Evolutionary conservation across 1,140 invertebrate species (phyloP).

Genomic region (Archegozetes longisetosus): DNA sequence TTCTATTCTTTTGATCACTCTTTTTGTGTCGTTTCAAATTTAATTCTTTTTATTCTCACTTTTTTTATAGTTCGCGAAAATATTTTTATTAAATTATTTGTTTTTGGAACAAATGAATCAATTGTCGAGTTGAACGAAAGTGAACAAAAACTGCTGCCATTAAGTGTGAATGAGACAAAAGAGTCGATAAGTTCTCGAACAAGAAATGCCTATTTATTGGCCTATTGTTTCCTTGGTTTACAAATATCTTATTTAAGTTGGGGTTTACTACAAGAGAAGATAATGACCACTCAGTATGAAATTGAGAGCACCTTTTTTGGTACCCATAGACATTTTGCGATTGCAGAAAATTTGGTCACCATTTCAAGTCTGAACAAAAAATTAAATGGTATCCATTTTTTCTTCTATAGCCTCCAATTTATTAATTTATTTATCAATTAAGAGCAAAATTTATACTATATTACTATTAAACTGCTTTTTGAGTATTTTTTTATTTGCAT

Average conservation of each 20-base stretch:
- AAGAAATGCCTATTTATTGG: conserved; percentile 32
- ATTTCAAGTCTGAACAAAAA: no score
- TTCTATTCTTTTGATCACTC: no score
- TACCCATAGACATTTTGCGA: background rate
- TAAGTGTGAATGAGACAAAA: background rate
- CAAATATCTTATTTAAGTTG: conserved; percentile 81
- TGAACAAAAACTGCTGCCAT: background rate
- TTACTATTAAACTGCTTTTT: no score
- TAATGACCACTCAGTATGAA: conserved; percentile 47
- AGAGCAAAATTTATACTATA: no score
- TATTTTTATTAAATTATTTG: conserved; percentile 19
- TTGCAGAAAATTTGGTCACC: no score
- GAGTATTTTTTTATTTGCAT: no score
- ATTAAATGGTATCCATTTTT: no score
- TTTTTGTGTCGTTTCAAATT: no score
- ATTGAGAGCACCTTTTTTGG: conserved; percentile 24
- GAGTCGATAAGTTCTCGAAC: background rate
- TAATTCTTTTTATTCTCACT: no score
- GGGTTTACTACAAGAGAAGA: conserved; percentile 63
- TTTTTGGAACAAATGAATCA: background rate
- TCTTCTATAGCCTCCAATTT: no score
- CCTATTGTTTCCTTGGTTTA: conserved; percentile 69
- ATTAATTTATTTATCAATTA: no score
- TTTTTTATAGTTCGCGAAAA: conserved; percentile 24
- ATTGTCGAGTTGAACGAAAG: background rate